Evolutionary conservation across 2,888 invertebrate genomes (phyloP).

Genomic region (Aporophyla lueneburgensis): DNA sequence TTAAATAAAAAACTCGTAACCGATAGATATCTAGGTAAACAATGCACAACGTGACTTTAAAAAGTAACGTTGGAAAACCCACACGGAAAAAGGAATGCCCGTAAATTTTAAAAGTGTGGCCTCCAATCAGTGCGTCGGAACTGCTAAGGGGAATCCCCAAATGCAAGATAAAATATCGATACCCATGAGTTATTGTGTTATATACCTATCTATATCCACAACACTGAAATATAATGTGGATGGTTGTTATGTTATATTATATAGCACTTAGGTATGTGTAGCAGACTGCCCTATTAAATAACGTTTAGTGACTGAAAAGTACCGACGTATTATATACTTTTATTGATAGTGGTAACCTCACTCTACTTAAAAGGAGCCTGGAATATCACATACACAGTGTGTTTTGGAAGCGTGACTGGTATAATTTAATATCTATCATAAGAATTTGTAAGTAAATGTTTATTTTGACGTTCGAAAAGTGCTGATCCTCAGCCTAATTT

Average conservation of each 20-base stretch:
- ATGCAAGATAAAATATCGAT: neutral
- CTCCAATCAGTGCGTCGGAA: neutral
- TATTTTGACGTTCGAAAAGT: too few relatives aligned
- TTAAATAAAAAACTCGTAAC: too few relatives aligned
- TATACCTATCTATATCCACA: neutral
- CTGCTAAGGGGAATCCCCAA: conserved; percentile 15
- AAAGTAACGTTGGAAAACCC: neutral
- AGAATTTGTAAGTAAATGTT: too few relatives aligned
- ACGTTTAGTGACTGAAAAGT: conserved; percentile 4
- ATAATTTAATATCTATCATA: neutral
- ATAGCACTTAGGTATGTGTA: neutral
- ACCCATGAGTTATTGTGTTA: neutral
- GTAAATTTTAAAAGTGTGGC: neutral
- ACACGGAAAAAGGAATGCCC: neutral
- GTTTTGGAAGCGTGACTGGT: too few relatives aligned
- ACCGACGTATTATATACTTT: neutral
- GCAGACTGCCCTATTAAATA: conserved; percentile 16
- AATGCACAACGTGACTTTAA: neutral
- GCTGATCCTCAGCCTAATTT: too few relatives aligned
- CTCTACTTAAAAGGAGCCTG: neutral
- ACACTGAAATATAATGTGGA: neutral
- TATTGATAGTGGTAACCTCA: conserved; percentile 1
- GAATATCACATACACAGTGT: neutral
- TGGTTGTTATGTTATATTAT: neutral
- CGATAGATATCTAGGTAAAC: too few relatives aligned